Evolutionary conservation across 2,888 invertebrate species (phyloP).

Genomic region (Cryptocephalus primarius): DNA sequence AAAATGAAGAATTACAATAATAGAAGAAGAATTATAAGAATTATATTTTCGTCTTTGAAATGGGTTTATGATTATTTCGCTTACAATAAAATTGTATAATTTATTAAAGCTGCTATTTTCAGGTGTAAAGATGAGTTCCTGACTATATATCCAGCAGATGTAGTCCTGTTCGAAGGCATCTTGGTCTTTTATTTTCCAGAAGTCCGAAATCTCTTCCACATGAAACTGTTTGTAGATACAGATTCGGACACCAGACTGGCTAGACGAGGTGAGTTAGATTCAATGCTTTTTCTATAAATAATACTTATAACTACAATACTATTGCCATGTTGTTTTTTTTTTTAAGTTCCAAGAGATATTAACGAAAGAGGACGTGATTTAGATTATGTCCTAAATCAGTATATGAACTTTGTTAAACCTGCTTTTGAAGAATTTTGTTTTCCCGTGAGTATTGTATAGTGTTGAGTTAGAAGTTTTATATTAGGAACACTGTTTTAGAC

Average conservation of each 20-base stretch:
- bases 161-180: slow-evolving; percentile 95
- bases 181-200: slow-evolving; percentile 95
- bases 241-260: slow-evolving; percentile 97
- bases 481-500: slow-evolving; percentile 54
- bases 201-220: slow-evolving; percentile 89
- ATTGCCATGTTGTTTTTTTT: slow-evolving; percentile 4
- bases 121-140: slow-evolving; percentile 55
- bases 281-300: slow-evolving; percentile 1
- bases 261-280: slow-evolving; percentile 64
- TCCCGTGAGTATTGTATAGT: slow-evolving; percentile 55
- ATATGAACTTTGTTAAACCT: slow-evolving; percentile 98
- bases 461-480: not conserved
- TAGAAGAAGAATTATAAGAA: no score
- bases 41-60: no score
- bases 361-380: slow-evolving; percentile 89
- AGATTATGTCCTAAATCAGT: slow-evolving; percentile 90
- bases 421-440: slow-evolving; percentile 99
- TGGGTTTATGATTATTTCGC: no score
- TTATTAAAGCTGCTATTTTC: slow-evolving; percentile 11
- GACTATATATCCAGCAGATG: slow-evolving; percentile 90
- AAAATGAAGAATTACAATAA: no score
- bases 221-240: slow-evolving; percentile 98
- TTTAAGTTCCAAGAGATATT: slow-evolving; percentile 87
- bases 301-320: slow-evolving; percentile 1
- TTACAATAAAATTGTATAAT: no score